Evolutionary conservation across 1,140 invertebrate genomes (phyloP).

Genomic region (Pissodes strobi): DNA sequence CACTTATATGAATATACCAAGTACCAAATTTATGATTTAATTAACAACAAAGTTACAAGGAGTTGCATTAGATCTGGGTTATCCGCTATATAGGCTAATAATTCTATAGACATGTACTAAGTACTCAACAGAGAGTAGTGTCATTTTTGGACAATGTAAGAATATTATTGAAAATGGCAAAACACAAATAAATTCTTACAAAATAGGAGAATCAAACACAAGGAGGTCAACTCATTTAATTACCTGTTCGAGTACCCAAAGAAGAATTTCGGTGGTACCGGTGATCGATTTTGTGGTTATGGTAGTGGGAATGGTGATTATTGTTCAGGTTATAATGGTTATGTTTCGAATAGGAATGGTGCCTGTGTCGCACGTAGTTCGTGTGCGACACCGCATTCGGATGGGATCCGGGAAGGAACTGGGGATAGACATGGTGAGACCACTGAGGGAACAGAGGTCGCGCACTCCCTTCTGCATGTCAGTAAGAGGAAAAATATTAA

Average conservation of each 20-base stretch:
- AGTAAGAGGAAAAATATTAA: conserved; percentile 35
- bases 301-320: conserved; percentile 61
- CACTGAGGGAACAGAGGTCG: conserved; percentile 87
- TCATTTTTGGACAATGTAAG: no score
- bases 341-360: conserved; percentile 61
- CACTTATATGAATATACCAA: no score
- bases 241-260: conserved; percentile 69
- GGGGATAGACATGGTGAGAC: conserved; percentile 90
- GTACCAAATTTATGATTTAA: no score
- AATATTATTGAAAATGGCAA: no score
- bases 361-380: conserved; percentile 61
- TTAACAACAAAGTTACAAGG: no score
- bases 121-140: no score
- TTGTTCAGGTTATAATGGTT: conserved; percentile 56
- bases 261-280: conserved; percentile 66
- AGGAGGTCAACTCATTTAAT: conserved; percentile 15
- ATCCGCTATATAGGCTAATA: no score
- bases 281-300: conserved; percentile 57
- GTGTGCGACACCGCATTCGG: conserved; percentile 69
- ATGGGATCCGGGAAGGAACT: conserved; percentile 86
- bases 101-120: no score
- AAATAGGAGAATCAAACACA: conserved; percentile 13
- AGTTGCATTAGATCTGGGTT: no score
- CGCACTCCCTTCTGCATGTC: conserved; percentile 52
- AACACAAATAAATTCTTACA: no score